Evolutionary conservation across 30 jellyfish, hydroid and myxozoan genomes (phyloP), one percentile per base, ranked within the genome.

Genomic region (Chironex yamaguchii): DNA sequence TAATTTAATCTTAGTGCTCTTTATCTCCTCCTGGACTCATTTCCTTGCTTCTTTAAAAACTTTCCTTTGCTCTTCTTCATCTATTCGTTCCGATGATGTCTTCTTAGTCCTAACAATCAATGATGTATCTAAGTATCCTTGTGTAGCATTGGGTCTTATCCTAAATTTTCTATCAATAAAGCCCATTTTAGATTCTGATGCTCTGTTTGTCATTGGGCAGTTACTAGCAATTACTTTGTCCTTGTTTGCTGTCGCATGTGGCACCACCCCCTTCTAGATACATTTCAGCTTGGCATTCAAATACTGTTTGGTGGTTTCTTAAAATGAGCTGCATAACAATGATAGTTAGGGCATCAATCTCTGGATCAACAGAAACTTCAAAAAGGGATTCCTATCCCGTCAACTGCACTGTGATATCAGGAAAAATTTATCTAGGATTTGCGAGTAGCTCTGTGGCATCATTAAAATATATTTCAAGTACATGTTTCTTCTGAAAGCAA

Each of bases 121-220:
- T 29, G 22, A 14, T 3, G 71, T 32, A 27, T 20, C 12, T 21
- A 27, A 9, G 21, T 65, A 65, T 26, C 79, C 79, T 65, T 50
- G 79, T n/a, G 79, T 65, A 26, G 79, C 79, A 65, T 65, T 65
- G 65, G 79, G 79, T 65, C 79, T 65, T 65, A 4, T 65, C 62
- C 62, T 65, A 6, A 65, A 11, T 65, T 65, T 53, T 28, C 79
- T 65, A 2, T 65, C 26, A 12, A 4, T 58, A 58, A 6, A 4
- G 32, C 22, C 64, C 2, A 65, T 25, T 21, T 25, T 65, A 9
- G 79, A 65, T 21, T 22, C 79, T 65, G 31, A 54, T n/a, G 22
- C 11, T 32, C 4, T 54, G 23, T 54, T 54, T 54, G 71, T 54
- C 25, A 54, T 27, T 3, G 71, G 22, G 25, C 71, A 54, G 22